Base-by-base conservation (phyloP, 2,113 vertebrate genomes). In the Mesoclemmys tuberculata region DNA sequence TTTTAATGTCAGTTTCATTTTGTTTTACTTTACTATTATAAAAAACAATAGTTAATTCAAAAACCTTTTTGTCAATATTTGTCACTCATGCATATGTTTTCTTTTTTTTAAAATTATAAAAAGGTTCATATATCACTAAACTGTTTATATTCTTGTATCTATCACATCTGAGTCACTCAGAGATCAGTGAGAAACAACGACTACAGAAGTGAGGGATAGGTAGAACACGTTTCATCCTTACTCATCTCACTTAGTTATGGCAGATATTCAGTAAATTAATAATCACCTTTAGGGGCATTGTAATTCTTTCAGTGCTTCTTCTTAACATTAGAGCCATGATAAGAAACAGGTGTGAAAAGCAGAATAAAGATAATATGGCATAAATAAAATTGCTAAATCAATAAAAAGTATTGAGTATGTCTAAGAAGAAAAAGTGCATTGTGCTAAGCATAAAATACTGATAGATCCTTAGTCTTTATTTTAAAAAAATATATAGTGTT, bases 331-430 rank as follows among this genome's bases (percentile, higher is more conserved):
- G 94, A 91, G 52, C 27, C 87, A 26, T 21, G 58, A 7, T 74
- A 13, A 84, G 49, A 93, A 93, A 74, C 26, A 82, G 71, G 56
- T 89, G 19, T 80, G 29, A 41, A 82, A n/a, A 26, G 18, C 81
- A 93, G 58, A 87, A 3, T 82, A 75, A 58, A 80, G 27, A 90
- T 88, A 92, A 92, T 84, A 88, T 18, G 1, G 10, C 27, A 71
- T 38, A 35, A 96, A 92, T n/a, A 82, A 88, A 92, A 87, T 52
- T 1, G 85, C 7, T 75, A 82, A 92, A 93, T 52, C 49, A 74
- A 80, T 51, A 85, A 1, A 3, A 87, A 95, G 2, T 38, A 92
- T 55, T 77, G 82, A 84, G 12, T 2, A 31, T 91, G 41, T 46
- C 89, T n/a, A 79, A 3, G 7, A 44, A 77, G 48, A 94, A 85